These are phyloP conservation scores for Parauchenoglanis ngamensis DNA, from an alignment of 2,797 vertebrate genomes.

Conservation along the genomic window DNA sequence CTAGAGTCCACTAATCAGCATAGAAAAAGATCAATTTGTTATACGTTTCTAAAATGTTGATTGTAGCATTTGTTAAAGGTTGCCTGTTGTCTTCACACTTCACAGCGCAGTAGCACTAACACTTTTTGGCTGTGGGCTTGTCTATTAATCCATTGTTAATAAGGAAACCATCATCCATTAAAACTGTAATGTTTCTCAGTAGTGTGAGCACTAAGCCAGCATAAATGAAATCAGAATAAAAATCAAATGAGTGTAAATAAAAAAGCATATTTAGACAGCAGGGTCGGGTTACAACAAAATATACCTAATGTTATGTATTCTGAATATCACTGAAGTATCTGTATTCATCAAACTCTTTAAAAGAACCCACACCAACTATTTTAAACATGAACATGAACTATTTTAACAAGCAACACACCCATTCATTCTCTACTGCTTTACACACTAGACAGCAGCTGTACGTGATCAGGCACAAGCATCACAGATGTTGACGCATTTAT, in stretches of 20 bases:
- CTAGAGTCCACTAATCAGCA: neutral
- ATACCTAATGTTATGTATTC: neutral
- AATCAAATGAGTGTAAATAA: neutral
- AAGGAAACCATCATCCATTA: neutral
- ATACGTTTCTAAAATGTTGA: neutral
- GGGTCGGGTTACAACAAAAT: neutral
- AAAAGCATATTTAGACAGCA: neutral
- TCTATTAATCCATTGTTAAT: slow-evolving; percentile 65
- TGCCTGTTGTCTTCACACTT: neutral
- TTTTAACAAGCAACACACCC: neutral
- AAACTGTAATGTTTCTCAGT: neutral
- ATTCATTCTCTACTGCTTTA: neutral
- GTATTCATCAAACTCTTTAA: neutral
- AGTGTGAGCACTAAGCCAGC: neutral
- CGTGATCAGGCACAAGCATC: neutral
- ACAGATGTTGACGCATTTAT: neutral
- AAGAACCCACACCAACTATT: neutral
- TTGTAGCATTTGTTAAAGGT: neutral
- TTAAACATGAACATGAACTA: neutral
- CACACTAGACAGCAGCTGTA: neutral
- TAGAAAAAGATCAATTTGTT: neutral
- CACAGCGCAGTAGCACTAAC: slow-evolving; percentile 59
- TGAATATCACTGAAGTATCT: neutral
- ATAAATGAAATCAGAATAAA: neutral
- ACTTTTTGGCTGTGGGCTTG: neutral